These are phyloP conservation scores for Bombyx mandarina DNA, from an alignment of 1,140 invertebrate genomes.

Conservation along the genomic window DNA sequence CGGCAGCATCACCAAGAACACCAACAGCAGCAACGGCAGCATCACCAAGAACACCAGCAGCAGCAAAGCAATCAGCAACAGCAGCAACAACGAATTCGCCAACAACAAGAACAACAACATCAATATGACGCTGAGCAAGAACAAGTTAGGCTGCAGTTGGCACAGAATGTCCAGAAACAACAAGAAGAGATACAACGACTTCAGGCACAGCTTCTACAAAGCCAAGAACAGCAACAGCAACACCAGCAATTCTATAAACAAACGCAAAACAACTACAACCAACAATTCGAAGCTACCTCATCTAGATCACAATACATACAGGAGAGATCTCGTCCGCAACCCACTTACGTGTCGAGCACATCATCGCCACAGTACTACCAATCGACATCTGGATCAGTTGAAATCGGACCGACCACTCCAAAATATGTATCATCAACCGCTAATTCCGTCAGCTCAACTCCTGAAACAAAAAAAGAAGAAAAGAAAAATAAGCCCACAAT, in stretches of 20 bases:
- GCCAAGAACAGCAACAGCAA: constrained; percentile 39
- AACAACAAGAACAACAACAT: constrained; percentile 37
- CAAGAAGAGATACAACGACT: constrained; percentile 62
- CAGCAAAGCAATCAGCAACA: constrained; percentile 30
- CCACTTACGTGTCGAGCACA: constrained; percentile 41
- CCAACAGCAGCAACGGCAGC: constrained; percentile 39
- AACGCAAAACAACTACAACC: constrained; percentile 31
- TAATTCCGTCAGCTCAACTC: constrained; percentile 49
- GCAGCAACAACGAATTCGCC: constrained; percentile 31
- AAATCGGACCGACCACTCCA: constrained; percentile 56
- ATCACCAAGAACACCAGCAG: constrained; percentile 38
- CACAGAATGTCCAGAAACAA: constrained; percentile 58
- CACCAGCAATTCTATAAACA: constrained; percentile 24
- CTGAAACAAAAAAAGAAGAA: constrained; percentile 64
- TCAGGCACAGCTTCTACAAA: constrained; percentile 51
- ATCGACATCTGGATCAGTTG: constrained; percentile 50
- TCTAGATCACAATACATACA: constrained; percentile 44
- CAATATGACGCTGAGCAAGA: constrained; percentile 62
- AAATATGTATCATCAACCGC: constrained; percentile 56
- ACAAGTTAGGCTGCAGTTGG: constrained; percentile 65
- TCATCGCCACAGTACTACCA: constrained; percentile 47
- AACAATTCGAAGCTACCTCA: constrained; percentile 42
- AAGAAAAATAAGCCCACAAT: constrained; percentile 72
- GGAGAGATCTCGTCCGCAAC: constrained; percentile 46
- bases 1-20: constrained; percentile 24